phyloP scores from a whole-genome alignment of 2,888 invertebrate species.

The Hyles lineata region DNA sequence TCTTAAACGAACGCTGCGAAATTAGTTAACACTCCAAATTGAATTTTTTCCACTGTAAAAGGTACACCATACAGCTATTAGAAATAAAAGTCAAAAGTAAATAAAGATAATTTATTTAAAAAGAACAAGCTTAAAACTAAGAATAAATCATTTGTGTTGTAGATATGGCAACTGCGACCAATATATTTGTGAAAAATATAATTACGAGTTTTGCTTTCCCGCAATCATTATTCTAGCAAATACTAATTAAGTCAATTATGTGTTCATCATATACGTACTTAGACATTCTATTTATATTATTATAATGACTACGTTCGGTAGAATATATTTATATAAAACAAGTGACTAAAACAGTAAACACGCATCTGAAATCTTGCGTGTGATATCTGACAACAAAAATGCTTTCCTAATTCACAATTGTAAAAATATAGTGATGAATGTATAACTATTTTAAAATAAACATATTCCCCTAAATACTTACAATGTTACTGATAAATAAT shows the following conservation, averaged over 20 bases:
- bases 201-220: slow-evolving; percentile 15
- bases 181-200: slow-evolving; percentile 32
- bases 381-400: neutral
- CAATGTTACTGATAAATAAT: slow-evolving; percentile 16
- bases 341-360: neutral
- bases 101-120: slow-evolving; percentile 51
- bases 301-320: slow-evolving; percentile 3
- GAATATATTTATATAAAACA: neutral
- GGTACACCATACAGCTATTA: neutral
- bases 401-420: neutral
- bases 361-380: slow-evolving; percentile 1
- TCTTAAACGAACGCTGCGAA: too few species aligned
- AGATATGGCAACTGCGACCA: slow-evolving; percentile 34
- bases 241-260: slow-evolving; percentile 40
- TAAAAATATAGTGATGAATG: neutral
- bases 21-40: neutral
- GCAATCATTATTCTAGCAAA: slow-evolving; percentile 46
- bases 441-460: neutral
- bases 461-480: slow-evolving; percentile 7
- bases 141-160: slow-evolving; percentile 36
- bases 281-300: neutral
- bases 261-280: slow-evolving; percentile 17
- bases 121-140: slow-evolving; percentile 56
- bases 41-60: neutral
- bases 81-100: slow-evolving; percentile 20